These are phyloP conservation scores for Bos indicus DNA, from an alignment of 2,113 vertebrate genomes.

Conservation along the genomic window DNA sequence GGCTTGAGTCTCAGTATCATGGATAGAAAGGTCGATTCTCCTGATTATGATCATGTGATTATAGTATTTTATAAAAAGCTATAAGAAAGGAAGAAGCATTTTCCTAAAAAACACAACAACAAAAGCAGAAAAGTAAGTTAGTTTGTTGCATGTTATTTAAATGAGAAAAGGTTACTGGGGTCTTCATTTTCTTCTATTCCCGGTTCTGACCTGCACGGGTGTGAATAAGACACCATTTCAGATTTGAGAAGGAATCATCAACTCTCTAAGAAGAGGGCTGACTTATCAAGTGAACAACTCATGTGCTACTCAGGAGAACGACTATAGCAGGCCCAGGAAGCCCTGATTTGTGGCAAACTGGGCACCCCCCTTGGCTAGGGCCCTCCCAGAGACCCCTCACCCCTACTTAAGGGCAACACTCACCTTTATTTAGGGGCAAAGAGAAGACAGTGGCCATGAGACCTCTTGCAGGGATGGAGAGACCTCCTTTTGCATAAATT, in stretches of 20 bases:
- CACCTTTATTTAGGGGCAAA: background rate
- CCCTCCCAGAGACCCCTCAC: accelerated
- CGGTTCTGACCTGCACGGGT: accelerated
- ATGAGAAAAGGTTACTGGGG: background rate
- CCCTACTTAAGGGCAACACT: background rate
- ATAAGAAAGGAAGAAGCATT: background rate
- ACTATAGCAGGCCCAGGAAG: background rate
- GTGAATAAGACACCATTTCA: background rate
- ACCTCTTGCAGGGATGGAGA: too few relatives aligned
- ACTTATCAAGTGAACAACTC: background rate
- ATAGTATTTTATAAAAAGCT: background rate
- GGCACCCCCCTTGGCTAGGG: accelerated
- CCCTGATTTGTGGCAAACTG: accelerated
- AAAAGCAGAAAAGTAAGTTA: background rate
- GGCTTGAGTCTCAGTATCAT: background rate
- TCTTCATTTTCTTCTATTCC: background rate
- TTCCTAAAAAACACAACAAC: background rate
- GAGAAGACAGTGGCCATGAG: background rate
- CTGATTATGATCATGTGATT: background rate
- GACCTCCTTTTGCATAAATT: background rate
- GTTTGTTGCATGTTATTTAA: background rate
- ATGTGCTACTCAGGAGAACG: background rate
- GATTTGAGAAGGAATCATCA: background rate
- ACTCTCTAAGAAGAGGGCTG: background rate
- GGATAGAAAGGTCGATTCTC: background rate